phyloP scores from a whole-genome alignment of 1,140 invertebrate species.

The Lithobius niger region DNA sequence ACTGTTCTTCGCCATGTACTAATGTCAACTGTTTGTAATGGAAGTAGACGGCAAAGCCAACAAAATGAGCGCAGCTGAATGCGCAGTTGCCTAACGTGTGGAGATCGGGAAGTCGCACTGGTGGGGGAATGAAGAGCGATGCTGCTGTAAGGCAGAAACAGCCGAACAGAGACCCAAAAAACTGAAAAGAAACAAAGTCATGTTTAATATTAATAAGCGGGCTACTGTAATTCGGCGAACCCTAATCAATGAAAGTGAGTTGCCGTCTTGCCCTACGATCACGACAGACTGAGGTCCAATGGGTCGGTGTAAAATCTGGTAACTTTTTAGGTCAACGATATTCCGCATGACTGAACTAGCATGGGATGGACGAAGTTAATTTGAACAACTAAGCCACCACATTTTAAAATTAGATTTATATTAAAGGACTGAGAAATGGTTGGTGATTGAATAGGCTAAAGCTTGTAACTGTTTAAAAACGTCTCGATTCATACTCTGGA shows the following conservation, averaged over 20 bases:
- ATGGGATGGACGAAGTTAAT: no score
- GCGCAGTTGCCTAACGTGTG: constrained; percentile 67
- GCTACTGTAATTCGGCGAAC: neutral
- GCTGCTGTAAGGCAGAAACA: constrained; percentile 43
- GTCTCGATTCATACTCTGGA: no score
- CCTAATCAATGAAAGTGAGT: neutral
- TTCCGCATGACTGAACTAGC: neutral
- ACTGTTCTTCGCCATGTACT: no score
- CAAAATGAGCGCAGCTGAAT: constrained; percentile 71
- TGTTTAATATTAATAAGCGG: neutral
- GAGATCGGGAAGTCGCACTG: constrained; percentile 62
- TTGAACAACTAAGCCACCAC: no score
- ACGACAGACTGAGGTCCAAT: neutral
- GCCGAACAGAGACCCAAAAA: constrained; percentile 44
- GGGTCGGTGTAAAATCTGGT: neutral
- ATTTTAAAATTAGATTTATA: no score
- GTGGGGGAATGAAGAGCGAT: constrained; percentile 47
- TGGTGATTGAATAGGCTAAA: no score
- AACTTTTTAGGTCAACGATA: neutral
- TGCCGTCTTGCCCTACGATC: neutral
- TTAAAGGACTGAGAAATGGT: no score
- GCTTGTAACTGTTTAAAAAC: no score
- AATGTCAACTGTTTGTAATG: constrained; percentile 51
- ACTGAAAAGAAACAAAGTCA: constrained; percentile 27
- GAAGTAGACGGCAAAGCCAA: constrained; percentile 67